These are phyloP conservation scores for Charadrius vociferus DNA, from an alignment of 2,113 vertebrate species.

Conservation along the genomic window DNA sequence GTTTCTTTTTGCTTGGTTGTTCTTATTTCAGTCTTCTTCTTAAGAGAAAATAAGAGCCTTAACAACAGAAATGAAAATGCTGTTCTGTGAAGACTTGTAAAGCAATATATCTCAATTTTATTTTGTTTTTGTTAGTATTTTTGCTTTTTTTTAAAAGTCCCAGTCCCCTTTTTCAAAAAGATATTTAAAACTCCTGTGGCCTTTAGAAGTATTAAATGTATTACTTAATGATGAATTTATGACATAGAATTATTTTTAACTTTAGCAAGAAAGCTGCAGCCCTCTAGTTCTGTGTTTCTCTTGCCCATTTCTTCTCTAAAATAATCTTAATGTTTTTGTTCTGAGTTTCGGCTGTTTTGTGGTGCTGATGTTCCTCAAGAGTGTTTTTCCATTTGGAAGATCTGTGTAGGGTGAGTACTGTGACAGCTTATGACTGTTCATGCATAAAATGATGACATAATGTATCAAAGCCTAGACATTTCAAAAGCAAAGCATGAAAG, in stretches of 20 bases:
- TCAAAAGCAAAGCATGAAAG: not conserved
- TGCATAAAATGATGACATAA: slow-evolving; percentile 33
- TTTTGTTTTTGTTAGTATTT: not conserved
- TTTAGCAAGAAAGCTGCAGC: not conserved
- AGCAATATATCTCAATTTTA: not conserved
- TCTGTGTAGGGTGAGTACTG: not conserved
- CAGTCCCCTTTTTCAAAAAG: not conserved
- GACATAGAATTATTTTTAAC: not conserved
- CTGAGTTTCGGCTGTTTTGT: not conserved
- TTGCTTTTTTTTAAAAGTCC: not conserved
- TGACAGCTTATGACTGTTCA: slow-evolving; percentile 11
- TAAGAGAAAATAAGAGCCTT: not conserved
- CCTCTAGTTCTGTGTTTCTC: not conserved
- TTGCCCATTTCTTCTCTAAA: not conserved
- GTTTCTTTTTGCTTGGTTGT: not conserved
- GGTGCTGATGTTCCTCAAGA: not conserved
- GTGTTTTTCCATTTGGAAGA: not conserved
- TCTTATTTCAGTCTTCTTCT: slow-evolving; percentile 2
- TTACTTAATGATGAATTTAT: not conserved
- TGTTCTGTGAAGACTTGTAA: not conserved
- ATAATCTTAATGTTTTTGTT: no score
- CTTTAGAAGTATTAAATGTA: not conserved
- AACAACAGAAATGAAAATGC: not conserved
- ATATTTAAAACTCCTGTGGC: not conserved
- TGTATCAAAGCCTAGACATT: not conserved